Conservation (phyloP, 2,113 vertebrate species). For the Corydoras sp. region DNA sequence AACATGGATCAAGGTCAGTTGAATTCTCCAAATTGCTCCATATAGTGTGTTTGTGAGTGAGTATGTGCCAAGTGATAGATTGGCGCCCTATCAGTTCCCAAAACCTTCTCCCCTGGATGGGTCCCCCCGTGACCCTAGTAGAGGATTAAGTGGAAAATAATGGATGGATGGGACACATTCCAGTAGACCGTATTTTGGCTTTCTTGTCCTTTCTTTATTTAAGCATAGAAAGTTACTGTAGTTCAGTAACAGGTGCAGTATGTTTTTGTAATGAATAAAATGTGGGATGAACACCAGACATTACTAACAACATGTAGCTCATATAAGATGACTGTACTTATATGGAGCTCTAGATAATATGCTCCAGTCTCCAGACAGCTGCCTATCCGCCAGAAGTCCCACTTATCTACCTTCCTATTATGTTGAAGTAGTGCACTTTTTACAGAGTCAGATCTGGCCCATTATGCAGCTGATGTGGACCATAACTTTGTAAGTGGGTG, state of each 20-base stretch:
- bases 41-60: too few relatives aligned
- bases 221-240: too few relatives aligned
- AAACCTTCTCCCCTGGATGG: too few relatives aligned
- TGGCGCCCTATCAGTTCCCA: too few relatives aligned
- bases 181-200: too few relatives aligned
- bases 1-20: too few relatives aligned
- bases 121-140: too few relatives aligned
- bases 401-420: constrained; percentile 19
- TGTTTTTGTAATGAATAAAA: background rate
- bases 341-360: background rate
- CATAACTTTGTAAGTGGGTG: constrained; percentile 13
- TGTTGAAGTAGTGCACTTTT: constrained; percentile 13
- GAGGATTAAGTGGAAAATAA: too few relatives aligned
- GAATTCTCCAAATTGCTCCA: too few relatives aligned
- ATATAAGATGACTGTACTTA: background rate
- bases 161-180: too few relatives aligned
- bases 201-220: too few relatives aligned
- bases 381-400: background rate
- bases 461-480: constrained; percentile 17
- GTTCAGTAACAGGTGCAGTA: background rate
- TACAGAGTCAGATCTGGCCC: constrained; percentile 18
- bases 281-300: background rate
- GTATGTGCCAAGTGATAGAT: too few relatives aligned
- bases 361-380: constrained; percentile 3
- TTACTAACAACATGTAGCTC: background rate